Conservation (phyloP, 1,140 invertebrate species). For the Chrysopa pallens region DNA sequence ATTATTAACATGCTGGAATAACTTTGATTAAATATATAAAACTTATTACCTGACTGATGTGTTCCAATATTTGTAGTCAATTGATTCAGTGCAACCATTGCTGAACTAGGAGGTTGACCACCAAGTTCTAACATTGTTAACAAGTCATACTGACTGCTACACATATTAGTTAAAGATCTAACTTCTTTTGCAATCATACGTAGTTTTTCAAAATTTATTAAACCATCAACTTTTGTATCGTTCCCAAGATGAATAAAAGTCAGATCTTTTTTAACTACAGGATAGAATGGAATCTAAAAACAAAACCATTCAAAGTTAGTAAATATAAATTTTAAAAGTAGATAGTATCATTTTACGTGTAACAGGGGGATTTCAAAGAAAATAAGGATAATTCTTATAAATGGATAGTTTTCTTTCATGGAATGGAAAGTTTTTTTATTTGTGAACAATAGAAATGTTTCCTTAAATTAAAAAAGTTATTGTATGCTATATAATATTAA, state of each 20-base stretch:
- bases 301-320: constrained; percentile 1
- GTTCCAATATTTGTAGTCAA: constrained; percentile 45
- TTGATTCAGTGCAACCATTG: constrained; percentile 78
- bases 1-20: no score
- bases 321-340: no score
- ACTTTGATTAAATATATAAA: no score
- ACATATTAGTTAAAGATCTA: constrained; percentile 85
- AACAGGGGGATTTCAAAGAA: no score
- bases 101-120: constrained; percentile 69
- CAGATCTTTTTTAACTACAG: constrained; percentile 91
- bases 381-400: no score
- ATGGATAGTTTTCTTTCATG: no score
- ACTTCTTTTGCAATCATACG: constrained; percentile 98
- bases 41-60: constrained; percentile 4
- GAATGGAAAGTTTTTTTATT: no score
- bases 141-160: constrained; percentile 80
- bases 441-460: no score
- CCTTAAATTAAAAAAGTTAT: no score
- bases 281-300: constrained; percentile 84
- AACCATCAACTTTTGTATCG: constrained; percentile 77
- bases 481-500: no score
- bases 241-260: constrained; percentile 97
- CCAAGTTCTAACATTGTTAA: constrained; percentile 68
- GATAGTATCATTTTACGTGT: no score
- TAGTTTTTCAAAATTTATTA: constrained; percentile 97